Base-by-base conservation (phyloP, 2,888 invertebrate species). In the Beris chalybata region DNA sequence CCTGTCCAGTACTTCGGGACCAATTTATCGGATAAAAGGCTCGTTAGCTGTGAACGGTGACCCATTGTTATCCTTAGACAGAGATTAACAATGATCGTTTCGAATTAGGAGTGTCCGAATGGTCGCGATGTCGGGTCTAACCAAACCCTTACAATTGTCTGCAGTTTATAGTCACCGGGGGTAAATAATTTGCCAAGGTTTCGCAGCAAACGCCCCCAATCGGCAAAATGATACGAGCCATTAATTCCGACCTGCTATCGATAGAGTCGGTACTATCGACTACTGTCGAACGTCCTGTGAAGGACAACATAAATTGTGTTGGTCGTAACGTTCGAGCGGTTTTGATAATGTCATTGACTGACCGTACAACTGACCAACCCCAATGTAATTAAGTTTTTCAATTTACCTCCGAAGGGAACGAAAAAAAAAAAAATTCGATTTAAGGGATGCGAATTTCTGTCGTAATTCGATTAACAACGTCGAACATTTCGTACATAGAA, bases 1-100 rank as follows among this genome's bases (percentile, higher is more conserved):
- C 38, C 9, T 38, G 38, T 7, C 38, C 38, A 38, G 9, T 38
- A 7, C 38, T 38, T 38, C 38, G 50, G 22, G 30, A 22, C 54
- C 43, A 64, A 64, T 64, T 64, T 53, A 64, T 54, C 54, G 47
- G 64, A 64, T 64, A 64, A 64, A 53, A 45, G 54, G 55, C 64
- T 64, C 64, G 64, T 64, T 64, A 64, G 32, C 47, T 45, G 43
- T 54, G 54, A 64, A 64, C 54, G 15, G 52, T 61, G 61, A 52
- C 61, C 61, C 32, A 61, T 61, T 61, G 61, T 61, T 61, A 61
- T 52, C 52, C 22, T 50, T 38, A 50, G 15, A 11, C 43, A 32
- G 38, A 61, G 52, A 61, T 61, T 61, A 50, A 61, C 61, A 61
- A 52, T 15, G 48, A 50, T 52, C 38, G 32, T 29, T 61, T 50